Evolutionary conservation across 2,797 vertebrate genomes (phyloP).

Genomic region (Lophotriccus pileatus): DNA sequence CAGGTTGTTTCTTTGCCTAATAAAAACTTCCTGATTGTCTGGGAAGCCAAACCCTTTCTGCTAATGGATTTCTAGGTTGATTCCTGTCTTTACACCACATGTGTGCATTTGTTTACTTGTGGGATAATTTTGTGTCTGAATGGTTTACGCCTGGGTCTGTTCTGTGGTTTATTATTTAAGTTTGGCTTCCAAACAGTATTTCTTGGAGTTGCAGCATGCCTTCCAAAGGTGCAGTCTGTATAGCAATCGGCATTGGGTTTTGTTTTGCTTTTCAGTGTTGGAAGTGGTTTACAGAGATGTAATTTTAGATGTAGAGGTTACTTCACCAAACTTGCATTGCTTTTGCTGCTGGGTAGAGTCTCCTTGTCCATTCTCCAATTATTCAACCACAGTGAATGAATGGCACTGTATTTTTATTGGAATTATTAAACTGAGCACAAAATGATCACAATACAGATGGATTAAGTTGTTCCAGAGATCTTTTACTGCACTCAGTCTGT

Average conservation of each 20-base stretch:
- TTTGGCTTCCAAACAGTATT: neutral
- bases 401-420: neutral
- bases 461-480: neutral
- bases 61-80: neutral
- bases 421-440: neutral
- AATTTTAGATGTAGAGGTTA: neutral
- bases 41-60: neutral
- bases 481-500: neutral
- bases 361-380: neutral
- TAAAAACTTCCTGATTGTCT: neutral
- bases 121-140: neutral
- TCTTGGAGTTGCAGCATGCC: neutral
- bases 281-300: neutral
- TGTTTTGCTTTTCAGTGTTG: neutral
- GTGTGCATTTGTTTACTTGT: neutral
- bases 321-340: neutral
- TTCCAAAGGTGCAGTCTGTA: neutral
- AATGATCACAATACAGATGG: neutral
- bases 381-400: neutral
- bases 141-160: neutral
- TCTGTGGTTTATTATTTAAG: neutral
- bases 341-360: neutral
- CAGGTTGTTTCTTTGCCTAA: constrained; percentile 16
- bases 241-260: neutral
- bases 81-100: neutral